Base-by-base conservation (phyloP, 2,888 invertebrate species). In the Thereva nobilitata region DNA sequence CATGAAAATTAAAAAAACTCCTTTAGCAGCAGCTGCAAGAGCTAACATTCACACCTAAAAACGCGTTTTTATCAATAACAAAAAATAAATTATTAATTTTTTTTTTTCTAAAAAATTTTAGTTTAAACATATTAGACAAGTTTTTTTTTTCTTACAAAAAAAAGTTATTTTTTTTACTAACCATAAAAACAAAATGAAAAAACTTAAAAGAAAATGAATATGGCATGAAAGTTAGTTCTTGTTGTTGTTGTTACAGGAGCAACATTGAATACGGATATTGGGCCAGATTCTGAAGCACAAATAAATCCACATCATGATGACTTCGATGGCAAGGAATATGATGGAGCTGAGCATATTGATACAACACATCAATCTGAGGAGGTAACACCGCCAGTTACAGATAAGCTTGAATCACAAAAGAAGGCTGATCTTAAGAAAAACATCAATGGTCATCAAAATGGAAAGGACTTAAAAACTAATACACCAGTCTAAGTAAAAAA, bases 191-290 rank as follows among this genome's bases (percentile, higher is more conserved):
- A 59, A 10, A 59, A 59, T 44, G 41, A 52, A 1, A 23, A 63
- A 50, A 45, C 7, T 23, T 41, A 52, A 23, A 50, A 23, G 8
- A 49, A 53, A 53, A 23, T 50, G 23, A 64, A 53, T 42, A n/a
- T 53, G 72, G 74, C 76, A 78, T 77, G 79, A 78, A 79, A 77
- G 79, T 78, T 79, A 80, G 80, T 80, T 80, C 79, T 80, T 80
- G 71, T 71, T 70, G 85, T 85, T 85, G 86, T 83, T 80, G 83
- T 83, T 84, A 78, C 86, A 86, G 86, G 86, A 77, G 84, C 85
- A 73, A 84, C 84, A 64, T 83, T 84, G 73, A 84, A 85, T 77
- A 85, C 85, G 70, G 86, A 86, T 76, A 83, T 86, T 73, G 76
- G 81, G 72, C 86, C 86, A 56, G 86, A 86, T 75, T 85, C 85